Base-by-base conservation (phyloP, 2,888 invertebrate species). In the Nomada hirtipes region DNA sequence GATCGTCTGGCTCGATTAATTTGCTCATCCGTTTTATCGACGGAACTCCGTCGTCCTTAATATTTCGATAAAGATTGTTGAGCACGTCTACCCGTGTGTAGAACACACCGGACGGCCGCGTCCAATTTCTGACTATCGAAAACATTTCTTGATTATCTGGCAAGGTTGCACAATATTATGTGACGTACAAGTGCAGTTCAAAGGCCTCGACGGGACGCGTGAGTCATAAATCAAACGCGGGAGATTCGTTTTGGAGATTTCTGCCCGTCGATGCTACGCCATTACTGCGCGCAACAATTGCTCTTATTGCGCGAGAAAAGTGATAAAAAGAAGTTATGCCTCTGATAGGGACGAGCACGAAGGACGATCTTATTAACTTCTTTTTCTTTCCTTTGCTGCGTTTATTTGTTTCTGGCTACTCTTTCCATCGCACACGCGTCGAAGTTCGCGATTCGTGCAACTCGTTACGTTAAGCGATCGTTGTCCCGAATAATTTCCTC, bases 231-330 rank as follows among this genome's bases (percentile, higher is more conserved):
- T 61, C 53, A 13, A 29, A 55, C 4, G 15, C 4, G 23, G 18
- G 11, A 60, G 36, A 59, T 60, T 79, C 44, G 59, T 65, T 75
- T 79, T 15, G 44, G 20, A 36, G 13, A 52, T 63, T 68, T 42
- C 18, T 1, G 15, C 9, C 10, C 44, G 4, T 15, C 15, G 67
- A 23, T 67, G 55, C 47, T 23, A 26, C 55, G 44, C 23, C 18
- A 36, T 36, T 26, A 50, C 2, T 2, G n/a, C 9, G 7, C 4
- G 70, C 67, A 75, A 79, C 52, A 57, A 52, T 78, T 60, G 23
- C 15, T 10, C 13, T 13, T 70, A 2, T 74, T 81, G 74, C 79
- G 74, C 65, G 59, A 74, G 79, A 78, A 65, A 70, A 57, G 52
- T 18, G 67, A 80, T 61, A 72, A 69, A 64, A 69, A 50, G 23